Evolutionary conservation across 2,113 vertebrate genomes (phyloP), one percentile per base, ranked within the genome.

Genomic region (Trogon surrucura): DNA sequence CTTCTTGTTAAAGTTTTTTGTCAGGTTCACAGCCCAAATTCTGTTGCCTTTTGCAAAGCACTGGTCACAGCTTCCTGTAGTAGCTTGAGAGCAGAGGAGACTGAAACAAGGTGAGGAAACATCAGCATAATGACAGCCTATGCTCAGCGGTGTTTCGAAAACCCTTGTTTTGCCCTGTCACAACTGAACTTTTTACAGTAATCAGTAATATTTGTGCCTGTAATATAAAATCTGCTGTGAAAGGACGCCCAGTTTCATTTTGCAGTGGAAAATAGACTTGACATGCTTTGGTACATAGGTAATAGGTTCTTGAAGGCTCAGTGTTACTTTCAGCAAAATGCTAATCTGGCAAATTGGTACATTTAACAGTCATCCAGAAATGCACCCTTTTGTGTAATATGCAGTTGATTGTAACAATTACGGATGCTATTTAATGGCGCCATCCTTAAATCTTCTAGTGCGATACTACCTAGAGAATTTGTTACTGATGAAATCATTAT

Each of bases 401-500:
- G 80, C 65, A 72, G 69, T 84, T 93, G 86, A 96, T 93, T 65
- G 91, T 80, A 95, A 91, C 34, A 80, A 72, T 92, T 95, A 86
- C 80, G 73, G 77, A 95, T 89, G 54, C 87, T 62, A 57, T 85
- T 93, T 93, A 95, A 91, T 93, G 70, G 65, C 91, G 83, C 48
- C 71, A 83, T 96, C 92, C 80, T 88, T 93, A 94, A 96, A 93
- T 72, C 44, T 91, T 95, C 44, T 73, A 61, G 54, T 74, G 38
- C 80, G 87, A 74, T 95, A 74, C 85, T 95, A 60, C 72, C 95
- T 93, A 71, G 94, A 96, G 89, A 70, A 85, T 89, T 88, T 85
- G 71, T 85, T 89, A 64, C 81, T 93, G 94, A 91, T 96, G 62
- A 96, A 96, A 96, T 90, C 93, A 85, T 94, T 96, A 88, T 36